Conservation (phyloP, 1,140 invertebrate species). For the Geopemphigus sp. region DNA sequence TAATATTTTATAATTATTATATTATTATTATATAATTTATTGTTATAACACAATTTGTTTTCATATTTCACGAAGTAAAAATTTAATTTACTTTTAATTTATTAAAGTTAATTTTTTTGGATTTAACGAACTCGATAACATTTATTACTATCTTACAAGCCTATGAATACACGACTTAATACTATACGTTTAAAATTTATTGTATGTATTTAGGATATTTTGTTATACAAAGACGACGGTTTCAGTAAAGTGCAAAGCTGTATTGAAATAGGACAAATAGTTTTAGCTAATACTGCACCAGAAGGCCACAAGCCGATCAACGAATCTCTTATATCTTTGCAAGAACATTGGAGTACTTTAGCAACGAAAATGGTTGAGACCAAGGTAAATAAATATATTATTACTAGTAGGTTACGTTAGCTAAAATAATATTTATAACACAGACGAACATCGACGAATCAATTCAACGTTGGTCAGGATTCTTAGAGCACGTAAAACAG, state of each 20-base stretch:
- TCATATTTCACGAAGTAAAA: too few species aligned
- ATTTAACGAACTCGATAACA: too few species aligned
- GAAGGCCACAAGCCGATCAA: conserved; percentile 83
- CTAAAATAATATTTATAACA: conserved; percentile 13
- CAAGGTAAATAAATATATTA: conserved; percentile 58
- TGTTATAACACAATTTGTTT: too few species aligned
- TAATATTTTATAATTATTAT: too few species aligned
- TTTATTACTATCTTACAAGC: too few species aligned
- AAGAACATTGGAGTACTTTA: conserved; percentile 85
- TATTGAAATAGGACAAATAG: conserved; percentile 84
- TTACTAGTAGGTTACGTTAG: background rate
- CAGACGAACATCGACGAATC: conserved; percentile 79
- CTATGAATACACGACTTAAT: too few species aligned
- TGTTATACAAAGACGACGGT: conserved; percentile 87
- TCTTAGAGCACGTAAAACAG: conserved; percentile 82
- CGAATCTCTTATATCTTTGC: conserved; percentile 74
- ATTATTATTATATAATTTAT: too few species aligned
- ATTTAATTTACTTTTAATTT: too few species aligned
- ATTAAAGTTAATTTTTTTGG: too few species aligned
- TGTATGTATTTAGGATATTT: conserved; percentile 66
- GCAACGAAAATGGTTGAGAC: conserved; percentile 86
- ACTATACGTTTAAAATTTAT: too few species aligned
- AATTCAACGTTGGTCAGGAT: conserved; percentile 83
- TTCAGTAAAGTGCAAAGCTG: conserved; percentile 81
- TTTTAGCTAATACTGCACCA: conserved; percentile 89